phyloP scores from a whole-genome alignment of 2,888 invertebrate species.

The Hypsopygia costalis region DNA sequence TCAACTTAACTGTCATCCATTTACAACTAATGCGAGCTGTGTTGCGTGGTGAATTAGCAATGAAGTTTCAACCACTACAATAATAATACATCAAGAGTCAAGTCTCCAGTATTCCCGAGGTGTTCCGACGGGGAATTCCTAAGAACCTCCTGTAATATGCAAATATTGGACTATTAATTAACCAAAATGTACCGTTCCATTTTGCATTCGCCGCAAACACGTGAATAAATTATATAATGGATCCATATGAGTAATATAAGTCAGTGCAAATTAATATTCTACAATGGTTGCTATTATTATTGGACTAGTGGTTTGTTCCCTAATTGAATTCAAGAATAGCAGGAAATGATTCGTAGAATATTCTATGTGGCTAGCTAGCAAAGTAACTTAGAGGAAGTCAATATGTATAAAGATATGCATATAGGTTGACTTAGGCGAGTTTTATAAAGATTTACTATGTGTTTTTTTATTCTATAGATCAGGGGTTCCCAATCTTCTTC shows the following conservation, averaged over 20 bases:
- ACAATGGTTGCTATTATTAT: too few species aligned
- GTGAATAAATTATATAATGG: constrained; percentile 14
- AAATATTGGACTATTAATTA: constrained; percentile 21
- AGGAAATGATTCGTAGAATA: too few species aligned
- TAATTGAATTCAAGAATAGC: too few species aligned
- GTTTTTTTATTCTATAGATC: too few species aligned
- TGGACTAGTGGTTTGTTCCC: too few species aligned
- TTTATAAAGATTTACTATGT: too few species aligned
- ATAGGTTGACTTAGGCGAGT: too few species aligned
- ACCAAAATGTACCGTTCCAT: constrained; percentile 15
- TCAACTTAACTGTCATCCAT: neutral
- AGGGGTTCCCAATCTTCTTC: too few species aligned
- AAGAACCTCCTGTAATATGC: constrained; percentile 9
- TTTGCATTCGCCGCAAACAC: constrained; percentile 12
- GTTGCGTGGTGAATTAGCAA: neutral
- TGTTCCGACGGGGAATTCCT: neutral
- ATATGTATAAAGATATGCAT: too few species aligned
- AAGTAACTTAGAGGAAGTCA: too few species aligned
- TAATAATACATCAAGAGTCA: neutral
- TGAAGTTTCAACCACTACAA: neutral
- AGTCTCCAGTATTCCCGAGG: neutral
- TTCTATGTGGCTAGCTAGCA: too few species aligned
- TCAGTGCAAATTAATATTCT: too few species aligned
- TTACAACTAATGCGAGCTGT: neutral
- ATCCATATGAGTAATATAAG: neutral